Base-by-base conservation (phyloP, 2,113 vertebrate species). In the Ochotona princeps region DNA sequence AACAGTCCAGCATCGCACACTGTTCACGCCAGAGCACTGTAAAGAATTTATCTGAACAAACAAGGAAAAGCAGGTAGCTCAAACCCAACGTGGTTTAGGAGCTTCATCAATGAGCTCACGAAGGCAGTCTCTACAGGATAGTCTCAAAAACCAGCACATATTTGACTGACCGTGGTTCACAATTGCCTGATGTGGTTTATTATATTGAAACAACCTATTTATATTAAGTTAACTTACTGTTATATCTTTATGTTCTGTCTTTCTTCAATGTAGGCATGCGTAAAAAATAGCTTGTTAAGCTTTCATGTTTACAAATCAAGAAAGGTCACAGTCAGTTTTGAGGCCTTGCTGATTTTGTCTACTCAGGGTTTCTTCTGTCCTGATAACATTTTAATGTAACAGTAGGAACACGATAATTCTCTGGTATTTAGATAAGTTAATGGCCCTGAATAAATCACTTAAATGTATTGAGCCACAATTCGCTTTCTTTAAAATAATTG, bases 401-500 rank as follows among this genome's bases (percentile, higher is more conserved):
- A 76, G 21, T 60, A 18, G 63, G 8, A 47, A 47, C 14, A 20
- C 2, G 54, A 25, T 47, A 61, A 49, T 6, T 26, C 28, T 78
- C 20, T 74, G 1, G 32, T 86, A 32, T 87, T 60, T 91, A 26
- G 4, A 15, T 38, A 18, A 74, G 17, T 23, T 49, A n/a, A 4
- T 82, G 44, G 61, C 17, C 21, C 72, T 66, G 17, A 87, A 38
- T 8, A 51, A 38, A 47, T 80, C 8, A 21, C 23, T 87, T 67
- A 61, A 61, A 67, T 14, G 47, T 66, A 2, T 18, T 20, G 17
- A 87, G 10, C 54, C 26, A 86, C 25, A 32, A 25, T 61, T 30
- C 72, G 14, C n/a, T 91, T 23, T 69, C 17, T 88, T 90, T 82
- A 86, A 86, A 86, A 85, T 47, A n/a, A n/a, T n/a, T n/a, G n/a